Conservation (phyloP, 1,140 invertebrate genomes). For the Idris sp. region DNA sequence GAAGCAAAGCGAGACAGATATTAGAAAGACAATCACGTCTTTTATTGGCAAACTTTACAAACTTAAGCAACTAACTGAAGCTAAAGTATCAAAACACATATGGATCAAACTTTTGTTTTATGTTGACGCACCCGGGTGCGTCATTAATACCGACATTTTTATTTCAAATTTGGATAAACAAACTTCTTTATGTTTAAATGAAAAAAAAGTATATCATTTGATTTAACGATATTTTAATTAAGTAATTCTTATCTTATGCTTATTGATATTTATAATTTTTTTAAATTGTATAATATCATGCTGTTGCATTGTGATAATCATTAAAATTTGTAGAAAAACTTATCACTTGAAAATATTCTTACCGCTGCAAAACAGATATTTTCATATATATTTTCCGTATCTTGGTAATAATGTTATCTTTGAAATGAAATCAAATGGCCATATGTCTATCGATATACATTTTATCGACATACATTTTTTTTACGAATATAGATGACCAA, state of each 20-base stretch:
- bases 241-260: too few relatives aligned
- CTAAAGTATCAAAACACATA: constrained; percentile 33
- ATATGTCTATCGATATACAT: constrained; percentile 39
- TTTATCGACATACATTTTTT: constrained; percentile 54
- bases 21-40: constrained; percentile 65
- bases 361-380: too few relatives aligned
- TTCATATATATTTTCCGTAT: constrained; percentile 39
- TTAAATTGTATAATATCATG: too few relatives aligned
- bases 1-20: constrained; percentile 24
- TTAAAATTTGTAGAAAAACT: constrained; percentile 40
- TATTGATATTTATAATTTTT: too few relatives aligned
- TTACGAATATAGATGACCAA: constrained; percentile 24
- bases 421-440: constrained; percentile 46
- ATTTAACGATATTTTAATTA: too few relatives aligned
- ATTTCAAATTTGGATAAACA: too few relatives aligned
- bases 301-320: constrained; percentile 6
- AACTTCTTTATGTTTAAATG: not conserved
- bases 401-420: constrained; percentile 52
- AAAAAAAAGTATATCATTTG: too few relatives aligned
- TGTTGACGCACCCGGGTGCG: too few relatives aligned
- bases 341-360: constrained; percentile 54
- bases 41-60: constrained; percentile 72
- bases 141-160: constrained; percentile 28
- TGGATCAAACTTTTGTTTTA: constrained; percentile 21
- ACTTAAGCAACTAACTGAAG: constrained; percentile 16